Evolutionary conservation across 2,797 vertebrate genomes (phyloP), one percentile per base, ranked within the genome.

Genomic region (Hapalemur alaotrensis): DNA sequence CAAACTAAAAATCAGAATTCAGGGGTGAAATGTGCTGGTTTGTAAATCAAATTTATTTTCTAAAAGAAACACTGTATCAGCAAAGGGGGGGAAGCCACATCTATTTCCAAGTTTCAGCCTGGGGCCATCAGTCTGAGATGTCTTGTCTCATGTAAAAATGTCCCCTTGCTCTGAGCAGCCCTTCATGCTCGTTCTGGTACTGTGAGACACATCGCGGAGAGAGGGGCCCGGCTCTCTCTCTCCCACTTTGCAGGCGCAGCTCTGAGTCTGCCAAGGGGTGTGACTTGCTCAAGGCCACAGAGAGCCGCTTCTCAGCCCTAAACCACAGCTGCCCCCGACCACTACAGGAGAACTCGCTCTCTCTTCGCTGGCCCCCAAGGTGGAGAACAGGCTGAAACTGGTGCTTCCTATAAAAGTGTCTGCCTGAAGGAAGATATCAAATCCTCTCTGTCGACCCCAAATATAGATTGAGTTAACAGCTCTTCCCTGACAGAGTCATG

Each of bases 21-120:
- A 17, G 41, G 57, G 72, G 57, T 57, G 4, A 91, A 80, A 69
- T 32, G 23, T 30, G 25, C 67, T 43, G 11, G 61, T 43, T 32
- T 46, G 46, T 32, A 48, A 70, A 41, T 50, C 82, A 65, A 80
- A 80, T 72, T 32, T 57, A 23, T 80, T 38, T 28, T 75, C 30
- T 63, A 7, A 63, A 30, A 48, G 46, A 46, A 46, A n/a, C 48
- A 46, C 11, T 4, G 0, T 17, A 30, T 48, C 12, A 2, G 28
- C 50, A 46, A 72, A 18, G 32, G 10, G 67, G 23, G 23, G 23
- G 22, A 54, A 15, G 3, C 18, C 72, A 59, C 11, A 2, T 84
- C 38, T 1, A 2, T 28, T 41, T 75, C 59, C 46, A 30, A 35
- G 48, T 46, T 65, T 43, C 48, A 18, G 69, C 82, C 23, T 0